Evolutionary conservation across 2,113 vertebrate genomes (phyloP).

Genomic region (Megaleporinus macrocephalus): DNA sequence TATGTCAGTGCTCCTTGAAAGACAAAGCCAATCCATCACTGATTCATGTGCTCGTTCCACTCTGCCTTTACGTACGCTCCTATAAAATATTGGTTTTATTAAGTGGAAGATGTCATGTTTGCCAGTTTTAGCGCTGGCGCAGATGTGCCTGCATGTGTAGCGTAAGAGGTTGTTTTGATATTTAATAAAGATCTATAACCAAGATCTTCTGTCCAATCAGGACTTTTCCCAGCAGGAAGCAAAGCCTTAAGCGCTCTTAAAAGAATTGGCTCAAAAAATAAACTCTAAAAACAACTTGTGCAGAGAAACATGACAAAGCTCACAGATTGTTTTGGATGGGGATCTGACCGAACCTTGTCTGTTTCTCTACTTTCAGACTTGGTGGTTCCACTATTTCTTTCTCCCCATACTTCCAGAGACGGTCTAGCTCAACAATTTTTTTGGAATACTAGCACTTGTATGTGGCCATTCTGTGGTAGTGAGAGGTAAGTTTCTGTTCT

Average conservation of each 20-base stretch:
- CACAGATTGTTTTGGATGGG: constrained; percentile 47
- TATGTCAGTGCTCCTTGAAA: constrained; percentile 28
- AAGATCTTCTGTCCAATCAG: constrained; percentile 40
- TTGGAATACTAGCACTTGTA: not conserved
- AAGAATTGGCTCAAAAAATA: constrained; percentile 18
- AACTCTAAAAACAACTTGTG: constrained; percentile 40
- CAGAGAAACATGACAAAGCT: constrained; percentile 42
- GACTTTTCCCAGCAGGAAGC: constrained; percentile 24
- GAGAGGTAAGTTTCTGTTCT: constrained; percentile 47
- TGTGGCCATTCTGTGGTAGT: constrained; percentile 30
- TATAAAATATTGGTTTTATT: constrained; percentile 38
- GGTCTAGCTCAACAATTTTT: constrained; percentile 12
- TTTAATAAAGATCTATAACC: constrained; percentile 33
- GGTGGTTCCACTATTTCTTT: constrained; percentile 51
- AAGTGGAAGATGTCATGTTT: constrained; percentile 14
- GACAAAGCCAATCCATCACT: constrained; percentile 46
- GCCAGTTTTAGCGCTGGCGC: not conserved
- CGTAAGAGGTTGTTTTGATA: constrained; percentile 39
- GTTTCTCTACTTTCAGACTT: constrained; percentile 38
- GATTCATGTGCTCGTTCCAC: constrained; percentile 15
- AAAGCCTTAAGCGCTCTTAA: constrained; percentile 33
- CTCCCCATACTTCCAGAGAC: constrained; percentile 22
- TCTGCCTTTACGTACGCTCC: constrained; percentile 12
- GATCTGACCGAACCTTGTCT: constrained; percentile 43
- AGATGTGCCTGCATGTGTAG: not conserved